Conservation (phyloP, 2,888 invertebrate species). For the Tenthredo distinguenda region DNA sequence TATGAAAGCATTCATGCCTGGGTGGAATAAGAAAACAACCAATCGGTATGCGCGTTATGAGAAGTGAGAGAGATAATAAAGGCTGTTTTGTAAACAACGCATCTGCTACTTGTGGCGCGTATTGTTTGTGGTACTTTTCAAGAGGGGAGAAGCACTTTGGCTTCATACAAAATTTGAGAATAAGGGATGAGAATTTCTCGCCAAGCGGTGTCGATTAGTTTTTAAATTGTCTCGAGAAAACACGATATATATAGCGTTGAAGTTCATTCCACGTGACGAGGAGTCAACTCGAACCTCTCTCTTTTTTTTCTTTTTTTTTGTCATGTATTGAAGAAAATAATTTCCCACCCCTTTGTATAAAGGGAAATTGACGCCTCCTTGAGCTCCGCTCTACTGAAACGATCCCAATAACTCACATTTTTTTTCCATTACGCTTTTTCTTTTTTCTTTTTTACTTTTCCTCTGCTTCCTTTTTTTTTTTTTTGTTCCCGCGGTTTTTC, state of each 20-base stretch:
- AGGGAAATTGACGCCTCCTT: neutral
- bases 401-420: slow-evolving; percentile 25
- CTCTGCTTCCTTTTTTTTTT: neutral
- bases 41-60: slow-evolving; percentile 28
- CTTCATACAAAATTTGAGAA: neutral
- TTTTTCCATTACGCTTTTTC: neutral
- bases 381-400: neutral
- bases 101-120: slow-evolving; percentile 29
- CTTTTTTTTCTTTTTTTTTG: neutral
- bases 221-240: neutral
- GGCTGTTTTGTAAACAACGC: slow-evolving; percentile 45
- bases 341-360: slow-evolving; percentile 7
- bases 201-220: neutral
- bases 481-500: neutral
- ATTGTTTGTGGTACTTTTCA: neutral
- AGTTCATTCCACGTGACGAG: neutral
- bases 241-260: neutral
- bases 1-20: slow-evolving; percentile 44
- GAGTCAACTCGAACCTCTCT: neutral
- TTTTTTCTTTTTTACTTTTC: neutral
- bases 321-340: neutral
- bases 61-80: slow-evolving; percentile 19
- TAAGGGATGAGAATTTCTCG: neutral
- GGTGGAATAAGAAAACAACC: slow-evolving; percentile 49
- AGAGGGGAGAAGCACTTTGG: slow-evolving; percentile 1